Conservation (phyloP, 2,113 vertebrate species). For the pig (Sus scrofa) region DNA sequence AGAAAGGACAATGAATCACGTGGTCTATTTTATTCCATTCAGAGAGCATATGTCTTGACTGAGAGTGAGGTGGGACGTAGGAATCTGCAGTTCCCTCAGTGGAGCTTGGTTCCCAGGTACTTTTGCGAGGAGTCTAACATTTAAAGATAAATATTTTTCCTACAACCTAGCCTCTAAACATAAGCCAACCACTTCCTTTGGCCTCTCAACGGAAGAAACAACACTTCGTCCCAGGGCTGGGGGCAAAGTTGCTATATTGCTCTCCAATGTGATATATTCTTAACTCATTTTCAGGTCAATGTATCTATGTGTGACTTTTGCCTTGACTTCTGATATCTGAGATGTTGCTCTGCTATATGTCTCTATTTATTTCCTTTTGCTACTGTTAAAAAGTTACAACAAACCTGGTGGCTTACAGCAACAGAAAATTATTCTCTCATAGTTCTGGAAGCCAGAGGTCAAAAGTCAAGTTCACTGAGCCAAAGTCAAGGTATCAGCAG, state of each 20-base stretch:
- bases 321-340: slow-evolving; percentile 9
- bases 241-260: background rate
- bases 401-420: background rate
- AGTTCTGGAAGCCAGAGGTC: background rate
- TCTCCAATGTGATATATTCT: background rate
- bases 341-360: background rate
- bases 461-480: background rate
- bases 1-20: background rate
- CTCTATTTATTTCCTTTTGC: background rate
- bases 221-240: background rate
- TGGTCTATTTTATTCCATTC: background rate
- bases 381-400: background rate
- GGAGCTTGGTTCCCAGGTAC: background rate
- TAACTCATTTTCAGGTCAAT: background rate
- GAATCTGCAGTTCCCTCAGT: background rate
- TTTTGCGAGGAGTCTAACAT: background rate
- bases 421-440: background rate
- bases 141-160: background rate
- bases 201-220: background rate
- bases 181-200: background rate
- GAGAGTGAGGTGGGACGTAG: background rate
- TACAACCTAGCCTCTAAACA: background rate
- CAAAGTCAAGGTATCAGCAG: background rate
- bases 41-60: background rate
- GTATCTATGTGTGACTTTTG: background rate